Percentiles rank a stretch among this genome's conserved stretches.
phyloP scores from a whole-genome alignment of 2,797 vertebrate genomes.

The Lepilemur septentrionalis region DNA sequence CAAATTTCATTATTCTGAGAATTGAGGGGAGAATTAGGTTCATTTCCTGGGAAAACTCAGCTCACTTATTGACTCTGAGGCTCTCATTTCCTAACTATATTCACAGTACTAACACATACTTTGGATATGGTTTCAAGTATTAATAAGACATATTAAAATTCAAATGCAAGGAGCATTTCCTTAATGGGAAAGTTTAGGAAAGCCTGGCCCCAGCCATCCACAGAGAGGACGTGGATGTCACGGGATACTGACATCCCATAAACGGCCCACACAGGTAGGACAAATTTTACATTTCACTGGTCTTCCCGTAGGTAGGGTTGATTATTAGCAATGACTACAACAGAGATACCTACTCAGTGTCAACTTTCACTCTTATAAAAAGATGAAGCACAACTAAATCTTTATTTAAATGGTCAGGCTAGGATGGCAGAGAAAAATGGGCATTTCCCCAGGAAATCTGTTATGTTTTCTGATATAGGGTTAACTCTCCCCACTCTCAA shows the following conservation, averaged over 20 bases:
- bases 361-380: background rate
- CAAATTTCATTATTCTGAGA: background rate
- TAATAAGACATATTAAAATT: background rate
- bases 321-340: background rate
- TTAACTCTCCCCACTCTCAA: background rate
- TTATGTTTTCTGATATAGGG: background rate
- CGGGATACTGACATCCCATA: background rate
- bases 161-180: background rate
- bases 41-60: constrained; percentile 15
- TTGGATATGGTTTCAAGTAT: background rate
- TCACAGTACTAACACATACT: background rate
- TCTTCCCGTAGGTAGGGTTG: background rate
- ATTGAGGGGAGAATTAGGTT: background rate
- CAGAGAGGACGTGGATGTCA: background rate
- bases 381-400: background rate
- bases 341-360: background rate
- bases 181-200: background rate
- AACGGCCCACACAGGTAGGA: background rate
- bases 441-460: background rate
- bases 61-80: background rate
- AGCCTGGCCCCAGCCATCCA: background rate
- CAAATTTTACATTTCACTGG: background rate
- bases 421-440: background rate
- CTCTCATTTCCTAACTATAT: background rate
- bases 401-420: background rate